phyloP scores from a whole-genome alignment of 2,113 vertebrate species.

The Anhinga rufa region DNA sequence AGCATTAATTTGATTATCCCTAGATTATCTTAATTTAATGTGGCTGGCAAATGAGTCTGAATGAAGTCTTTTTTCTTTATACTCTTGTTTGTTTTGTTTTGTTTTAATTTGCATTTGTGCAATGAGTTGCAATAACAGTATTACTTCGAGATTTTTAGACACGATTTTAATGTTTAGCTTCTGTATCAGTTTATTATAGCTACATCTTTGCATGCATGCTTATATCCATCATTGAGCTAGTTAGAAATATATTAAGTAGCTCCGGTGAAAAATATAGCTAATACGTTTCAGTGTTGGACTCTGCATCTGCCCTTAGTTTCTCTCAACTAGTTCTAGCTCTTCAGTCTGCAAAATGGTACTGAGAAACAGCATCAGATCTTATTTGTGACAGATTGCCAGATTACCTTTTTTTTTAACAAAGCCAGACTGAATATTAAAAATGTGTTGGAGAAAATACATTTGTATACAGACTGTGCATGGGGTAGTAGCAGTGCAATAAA shows the following conservation, averaged over 20 bases:
- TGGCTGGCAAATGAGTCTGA: not conserved
- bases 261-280: not conserved
- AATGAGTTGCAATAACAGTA: not conserved
- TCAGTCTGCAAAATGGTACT: not conserved
- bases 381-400: not conserved
- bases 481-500: slow-evolving; percentile 11
- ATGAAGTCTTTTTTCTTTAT: not conserved
- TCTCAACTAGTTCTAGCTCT: slow-evolving; percentile 2
- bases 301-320: not conserved
- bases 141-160: not conserved
- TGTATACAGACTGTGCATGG: not conserved
- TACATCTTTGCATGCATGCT: not conserved
- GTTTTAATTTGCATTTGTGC: not conserved
- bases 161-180: not conserved
- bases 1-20: not conserved
- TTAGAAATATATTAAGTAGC: not conserved
- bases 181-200: not conserved
- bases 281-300: not conserved
- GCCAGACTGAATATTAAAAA: slow-evolving; percentile 36
- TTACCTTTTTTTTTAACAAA: slow-evolving; percentile 5
- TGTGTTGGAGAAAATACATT: slow-evolving; percentile 20
- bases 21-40: not conserved
- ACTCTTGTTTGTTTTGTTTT: not conserved
- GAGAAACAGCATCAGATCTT: not conserved
- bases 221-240: not conserved